Conservation (phyloP, 2,113 vertebrate species). For the Neofelis nebulosa region DNA sequence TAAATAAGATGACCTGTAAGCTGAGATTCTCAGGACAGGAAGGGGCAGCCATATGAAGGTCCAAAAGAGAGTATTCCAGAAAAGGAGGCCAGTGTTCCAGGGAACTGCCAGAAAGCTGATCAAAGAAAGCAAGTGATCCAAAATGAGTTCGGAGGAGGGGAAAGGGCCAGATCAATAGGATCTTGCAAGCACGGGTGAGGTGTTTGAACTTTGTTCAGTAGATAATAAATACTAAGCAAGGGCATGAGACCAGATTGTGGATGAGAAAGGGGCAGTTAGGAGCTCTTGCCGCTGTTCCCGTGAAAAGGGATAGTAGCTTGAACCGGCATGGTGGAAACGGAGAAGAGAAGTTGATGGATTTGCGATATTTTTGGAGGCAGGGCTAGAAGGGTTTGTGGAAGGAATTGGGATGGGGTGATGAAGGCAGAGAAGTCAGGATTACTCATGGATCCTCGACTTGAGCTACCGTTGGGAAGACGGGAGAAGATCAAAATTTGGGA, state of each 20-base stretch:
- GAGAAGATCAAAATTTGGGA: neutral
- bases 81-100: neutral
- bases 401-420: neutral
- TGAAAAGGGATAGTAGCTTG: neutral
- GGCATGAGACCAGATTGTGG: neutral
- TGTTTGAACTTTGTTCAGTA: neutral
- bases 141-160: neutral
- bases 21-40: neutral
- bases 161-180: neutral
- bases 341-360: neutral
- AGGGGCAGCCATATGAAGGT: neutral
- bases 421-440: neutral
- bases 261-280: neutral
- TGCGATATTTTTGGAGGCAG: neutral
- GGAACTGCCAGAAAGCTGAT: neutral
- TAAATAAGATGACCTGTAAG: neutral
- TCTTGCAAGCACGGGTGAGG: neutral
- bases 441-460: neutral
- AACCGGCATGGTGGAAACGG: neutral
- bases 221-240: neutral
- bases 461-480: neutral
- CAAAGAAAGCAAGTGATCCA: neutral
- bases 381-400: neutral
- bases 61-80: neutral
- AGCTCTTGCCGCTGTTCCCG: neutral